Evolutionary conservation across 2,888 invertebrate genomes (phyloP), one percentile per base, ranked within the genome.

Genomic region (Perdita meconis): DNA sequence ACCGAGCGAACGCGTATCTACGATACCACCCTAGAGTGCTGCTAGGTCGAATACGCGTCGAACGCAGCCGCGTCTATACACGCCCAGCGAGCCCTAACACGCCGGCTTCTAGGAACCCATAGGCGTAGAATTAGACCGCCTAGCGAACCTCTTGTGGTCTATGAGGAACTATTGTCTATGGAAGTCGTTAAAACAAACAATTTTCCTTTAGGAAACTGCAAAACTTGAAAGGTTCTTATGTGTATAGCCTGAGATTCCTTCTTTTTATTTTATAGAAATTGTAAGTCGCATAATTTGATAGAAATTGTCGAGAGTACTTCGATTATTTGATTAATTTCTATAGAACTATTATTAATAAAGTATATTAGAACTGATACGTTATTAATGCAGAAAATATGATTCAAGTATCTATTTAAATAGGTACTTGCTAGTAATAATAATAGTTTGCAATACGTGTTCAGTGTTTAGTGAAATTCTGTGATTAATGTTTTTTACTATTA

Each of bases 51-150:
- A 66, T 70, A 73, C 70, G 38, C 51, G 30, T 16, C 50, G 30
- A 26, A 61, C 61, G 36, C 65, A 72, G 38, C 44, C 61, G 51
- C 64, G 30, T 71, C 40, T 67, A 78, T 71, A 73, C 78, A 77
- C 80, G 76, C 80, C 73, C 80, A 68, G 78, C 78, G 82, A 87
- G 81, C 83, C 79, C 85, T 72, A 84, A 85, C 84, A 74, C 78
- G 82, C 84, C 81, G 83, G 76, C 73, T 89, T 90, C 89, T 89
- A 86, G 86, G 89, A 90, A 89, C 78, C 76, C 90, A 89, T 82
- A 68, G 89, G 90, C 90, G 89, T 88, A 89, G 89, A 68, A 86
- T 51, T 42, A 59, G 53, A 66, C 60, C 56, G 47, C 19, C 70
- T 69, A 78, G 67, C 55, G 22, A 1, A 38, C 6, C 5, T 19